phyloP scores from a whole-genome alignment of 2,797 vertebrate species.

The Acanthurus lineatus region DNA sequence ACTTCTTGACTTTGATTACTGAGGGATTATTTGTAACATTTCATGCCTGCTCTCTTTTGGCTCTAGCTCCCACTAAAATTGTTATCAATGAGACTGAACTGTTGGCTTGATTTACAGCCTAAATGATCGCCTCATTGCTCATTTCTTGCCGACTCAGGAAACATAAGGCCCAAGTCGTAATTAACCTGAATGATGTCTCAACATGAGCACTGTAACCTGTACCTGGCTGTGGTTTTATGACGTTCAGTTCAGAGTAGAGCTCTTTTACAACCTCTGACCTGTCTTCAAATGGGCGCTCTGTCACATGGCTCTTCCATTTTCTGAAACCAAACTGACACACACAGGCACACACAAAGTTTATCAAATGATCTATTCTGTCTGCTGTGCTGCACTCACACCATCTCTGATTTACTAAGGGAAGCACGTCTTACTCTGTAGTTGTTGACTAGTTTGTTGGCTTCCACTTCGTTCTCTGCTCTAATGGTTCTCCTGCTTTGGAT shows the following conservation, averaged over 20 bases:
- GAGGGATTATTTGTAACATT: background rate
- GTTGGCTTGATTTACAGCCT: background rate
- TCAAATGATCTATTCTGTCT: background rate
- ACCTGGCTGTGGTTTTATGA: conserved; percentile 83
- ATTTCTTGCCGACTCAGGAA: background rate
- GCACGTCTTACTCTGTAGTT: conserved; percentile 88
- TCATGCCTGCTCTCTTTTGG: background rate
- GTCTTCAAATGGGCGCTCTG: conserved; percentile 88
- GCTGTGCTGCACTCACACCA: background rate
- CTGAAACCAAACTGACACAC: conserved; percentile 91
- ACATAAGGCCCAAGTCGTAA: background rate
- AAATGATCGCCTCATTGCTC: background rate
- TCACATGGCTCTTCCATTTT: conserved; percentile 95
- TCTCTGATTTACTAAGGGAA: background rate
- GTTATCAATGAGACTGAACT: background rate
- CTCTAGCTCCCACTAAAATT: background rate
- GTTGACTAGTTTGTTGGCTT: conserved; percentile 90
- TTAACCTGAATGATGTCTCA: background rate
- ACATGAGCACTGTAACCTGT: background rate
- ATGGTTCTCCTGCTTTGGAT: conserved; percentile 86
- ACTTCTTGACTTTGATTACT: background rate
- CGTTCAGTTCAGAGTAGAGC: conserved; percentile 91
- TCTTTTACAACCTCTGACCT: conserved; percentile 92
- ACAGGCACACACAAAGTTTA: background rate
- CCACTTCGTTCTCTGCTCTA: conserved; percentile 88